These are phyloP conservation scores for Drosophila kuntzei DNA, from an alignment of 2,888 invertebrate genomes.

Conservation along the genomic window DNA sequence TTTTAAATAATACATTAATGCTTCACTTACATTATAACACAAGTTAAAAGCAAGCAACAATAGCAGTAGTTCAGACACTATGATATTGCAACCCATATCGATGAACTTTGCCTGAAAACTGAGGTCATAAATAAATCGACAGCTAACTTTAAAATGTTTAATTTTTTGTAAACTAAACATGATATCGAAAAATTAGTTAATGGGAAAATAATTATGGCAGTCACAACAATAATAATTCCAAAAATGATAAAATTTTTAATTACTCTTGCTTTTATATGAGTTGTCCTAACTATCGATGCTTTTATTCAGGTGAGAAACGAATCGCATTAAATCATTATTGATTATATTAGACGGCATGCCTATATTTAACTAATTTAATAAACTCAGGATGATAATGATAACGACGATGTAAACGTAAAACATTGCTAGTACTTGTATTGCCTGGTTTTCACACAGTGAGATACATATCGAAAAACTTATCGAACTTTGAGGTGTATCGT, in stretches of 20 bases:
- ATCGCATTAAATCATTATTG: no score
- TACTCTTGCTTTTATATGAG: no score
- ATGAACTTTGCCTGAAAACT: not conserved
- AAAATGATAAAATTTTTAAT: not conserved
- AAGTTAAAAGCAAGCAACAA: not conserved
- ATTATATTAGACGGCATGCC: no score
- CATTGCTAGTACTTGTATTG: no score
- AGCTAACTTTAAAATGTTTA: not conserved
- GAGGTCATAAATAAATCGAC: not conserved
- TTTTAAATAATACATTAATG: not conserved
- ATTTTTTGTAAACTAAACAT: not conserved
- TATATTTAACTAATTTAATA: no score
- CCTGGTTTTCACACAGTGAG: no score
- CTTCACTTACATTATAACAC: not conserved
- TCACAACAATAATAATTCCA: not conserved
- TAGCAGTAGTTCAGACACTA: not conserved
- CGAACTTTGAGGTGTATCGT: no score
- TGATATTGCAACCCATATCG: not conserved
- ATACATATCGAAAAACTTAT: no score
- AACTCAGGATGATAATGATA: no score
- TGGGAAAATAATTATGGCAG: not conserved
- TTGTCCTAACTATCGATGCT: no score
- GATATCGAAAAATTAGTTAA: not conserved
- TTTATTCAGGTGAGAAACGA: no score
- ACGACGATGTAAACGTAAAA: no score